Evolutionary conservation across 2,113 vertebrate species (phyloP), one percentile per base, ranked within the genome.

Genomic region (Cheilinus undulatus): DNA sequence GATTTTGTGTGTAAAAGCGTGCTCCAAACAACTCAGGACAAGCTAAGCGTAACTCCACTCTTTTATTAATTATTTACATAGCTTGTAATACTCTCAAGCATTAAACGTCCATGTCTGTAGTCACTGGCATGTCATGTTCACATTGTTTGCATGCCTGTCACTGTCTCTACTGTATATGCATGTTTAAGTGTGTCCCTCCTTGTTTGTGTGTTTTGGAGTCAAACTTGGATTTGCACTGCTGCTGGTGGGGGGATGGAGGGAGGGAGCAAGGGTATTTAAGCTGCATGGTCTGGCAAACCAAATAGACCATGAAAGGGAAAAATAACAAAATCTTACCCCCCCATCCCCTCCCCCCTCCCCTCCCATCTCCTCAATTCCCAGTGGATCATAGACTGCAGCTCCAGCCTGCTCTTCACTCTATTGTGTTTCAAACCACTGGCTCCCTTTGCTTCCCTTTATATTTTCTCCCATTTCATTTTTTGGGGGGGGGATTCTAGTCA

Each of bases 221-320:
- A 22, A 72, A 77, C n/a, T 36, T 76, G 63, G 53, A 60, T 82
- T 71, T 59, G 19, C 32, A 36, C n/a, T 68, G 60, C 54, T 73
- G 19, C 59, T 63, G 59, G 68, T 69, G n/a, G 54, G 36, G 43
- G 65, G 67, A 58, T n/a, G 56, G 52, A 34, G 23, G 32, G 60
- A 72, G 74, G 58, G 69, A 54, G n/a, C n/a, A n/a, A n/a, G 70
- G 59, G 69, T 72, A 79, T 86, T 89, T 86, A 74, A 82, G 80
- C 67, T 67, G 57, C 83, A 79, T 80, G 83, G 79, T 77, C 84
- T 84, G 66, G 78, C 78, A 86, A 84, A 84, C 79, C 71, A 91
- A 91, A 88, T 83, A 84, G 84, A 89, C 88, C 84, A 88, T 87
- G 83, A 90, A 89, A 86, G 69, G 81, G 77, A 85, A 79, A 90